A percentile compares a stretch with the other conserved stretches of the same genome.
Conservation (phyloP, 2,797 vertebrate species). For the Eremophila alpestris region DNA sequence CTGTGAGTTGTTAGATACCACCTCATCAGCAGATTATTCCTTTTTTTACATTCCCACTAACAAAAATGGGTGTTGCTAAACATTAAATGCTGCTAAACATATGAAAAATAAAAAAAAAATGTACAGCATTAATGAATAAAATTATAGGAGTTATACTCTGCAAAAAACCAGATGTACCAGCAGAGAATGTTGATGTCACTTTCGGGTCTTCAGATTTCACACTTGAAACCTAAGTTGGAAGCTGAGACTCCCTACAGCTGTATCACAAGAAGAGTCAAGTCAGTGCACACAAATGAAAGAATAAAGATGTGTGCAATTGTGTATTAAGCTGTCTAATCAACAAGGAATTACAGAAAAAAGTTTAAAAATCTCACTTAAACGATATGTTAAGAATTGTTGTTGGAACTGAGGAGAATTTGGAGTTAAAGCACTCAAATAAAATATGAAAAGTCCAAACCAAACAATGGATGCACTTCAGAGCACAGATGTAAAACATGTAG, state of each 20-base stretch:
- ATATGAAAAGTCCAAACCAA: not conserved
- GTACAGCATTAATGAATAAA: not conserved
- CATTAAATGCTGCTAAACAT: not conserved
- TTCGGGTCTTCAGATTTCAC: not conserved
- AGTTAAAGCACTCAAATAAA: not conserved
- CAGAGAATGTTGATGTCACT: not conserved
- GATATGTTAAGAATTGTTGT: not conserved
- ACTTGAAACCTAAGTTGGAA: not conserved
- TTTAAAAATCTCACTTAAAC: not conserved
- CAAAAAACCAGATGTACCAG: not conserved
- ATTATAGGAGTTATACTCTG: not conserved
- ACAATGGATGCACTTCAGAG: not conserved
- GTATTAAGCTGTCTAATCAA: not conserved
- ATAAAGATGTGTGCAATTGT: not conserved
- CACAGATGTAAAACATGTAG: not conserved
- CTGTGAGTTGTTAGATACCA: not conserved
- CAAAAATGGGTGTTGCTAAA: not conserved
- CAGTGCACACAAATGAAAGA: not conserved
- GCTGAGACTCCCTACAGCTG: not conserved
- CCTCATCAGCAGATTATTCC: not conserved
- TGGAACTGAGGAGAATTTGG: not conserved
- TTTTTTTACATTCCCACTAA: not conserved
- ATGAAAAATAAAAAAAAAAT: not conserved
- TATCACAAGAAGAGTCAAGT: not conserved
- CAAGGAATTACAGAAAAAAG: not conserved